Evolutionary conservation across 2,113 vertebrate species (phyloP), one percentile per base, ranked within the genome.

Genomic region (Cavia porcellus): DNA sequence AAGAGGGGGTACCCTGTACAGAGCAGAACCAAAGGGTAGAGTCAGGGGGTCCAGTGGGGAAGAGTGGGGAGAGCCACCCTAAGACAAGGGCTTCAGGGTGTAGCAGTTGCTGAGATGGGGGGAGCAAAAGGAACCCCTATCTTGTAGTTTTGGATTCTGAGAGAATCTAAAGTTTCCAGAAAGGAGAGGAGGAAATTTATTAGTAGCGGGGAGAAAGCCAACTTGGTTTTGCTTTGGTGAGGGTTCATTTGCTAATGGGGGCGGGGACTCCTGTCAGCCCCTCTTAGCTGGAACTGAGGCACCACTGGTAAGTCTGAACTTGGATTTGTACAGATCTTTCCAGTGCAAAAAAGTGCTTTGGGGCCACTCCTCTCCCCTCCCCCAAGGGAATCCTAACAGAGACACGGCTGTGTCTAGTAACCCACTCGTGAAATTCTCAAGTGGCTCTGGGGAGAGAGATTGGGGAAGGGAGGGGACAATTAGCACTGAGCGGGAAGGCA

Each of bases 301-400:
- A 3, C 59, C 28, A 15, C 72, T 61, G 47, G 12, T 35, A 92
- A 59, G 57, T 42, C 74, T 92, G 55, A 81, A 57, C 32, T 28
- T 32, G 38, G 45, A 72, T 38, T 38, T 38, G 8, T 38, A 38
- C n/a, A 68, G 15, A 35, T 68, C 66, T 72, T 72, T 72, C n/a
- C n/a, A 22, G 20, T 38, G n/a, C n/a, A 72, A 38, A 72, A 38
- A 35, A 28, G 55, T 45, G 66, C 52, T 35, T 64, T 7, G 12
- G 2, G n/a, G 35, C 35, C 17, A 7, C 1, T 1, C 2, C 25
- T 10, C 35, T 38, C 19, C 35, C 20, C 3, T 72, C 14, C 8
- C 24, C 57, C 61, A 32, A 81, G 7, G 35, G 45, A 62, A 87
- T n/a, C 8, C 66, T 70, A n/a, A 70, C 1, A 10, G 70, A 42